phyloP scores from a whole-genome alignment of 2,888 invertebrate species.

The Ptilodon capucinus region DNA sequence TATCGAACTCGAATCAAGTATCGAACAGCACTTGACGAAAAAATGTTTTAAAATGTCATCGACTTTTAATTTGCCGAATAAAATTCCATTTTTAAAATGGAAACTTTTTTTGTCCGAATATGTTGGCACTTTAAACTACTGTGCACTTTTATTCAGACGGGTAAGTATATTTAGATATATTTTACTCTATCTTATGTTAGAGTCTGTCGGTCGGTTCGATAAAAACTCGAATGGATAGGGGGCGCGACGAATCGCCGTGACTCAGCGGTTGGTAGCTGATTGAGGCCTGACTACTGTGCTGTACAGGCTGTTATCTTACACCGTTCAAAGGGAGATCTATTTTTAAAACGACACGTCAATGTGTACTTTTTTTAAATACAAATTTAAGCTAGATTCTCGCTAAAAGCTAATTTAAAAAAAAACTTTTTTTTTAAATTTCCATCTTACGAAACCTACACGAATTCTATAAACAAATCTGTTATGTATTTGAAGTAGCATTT shows the following conservation, averaged over 20 bases:
- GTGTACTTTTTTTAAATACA: too few species aligned
- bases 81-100: neutral
- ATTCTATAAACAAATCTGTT: too few species aligned
- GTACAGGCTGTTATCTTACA: conserved; percentile 42
- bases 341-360: neutral
- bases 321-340: neutral
- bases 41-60: neutral
- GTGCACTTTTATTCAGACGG: conserved; percentile 8
- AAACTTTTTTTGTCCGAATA: neutral
- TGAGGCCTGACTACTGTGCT: conserved; percentile 59
- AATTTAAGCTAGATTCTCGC: too few species aligned
- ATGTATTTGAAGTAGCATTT: too few species aligned
- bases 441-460: neutral
- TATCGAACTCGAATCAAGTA: neutral
- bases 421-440: neutral
- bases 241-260: conserved; percentile 74
- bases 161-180: conserved; percentile 16
- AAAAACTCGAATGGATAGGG: conserved; percentile 67
- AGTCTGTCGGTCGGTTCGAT: conserved; percentile 31
- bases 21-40: neutral
- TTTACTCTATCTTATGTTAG: conserved; percentile 31
- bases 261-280: conserved; percentile 65
- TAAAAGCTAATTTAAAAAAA: too few species aligned
- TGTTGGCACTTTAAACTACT: neutral
- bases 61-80: neutral